These are phyloP conservation scores for human DNA, from an alignment of 2,113 vertebrate genomes.

Conservation along the genomic window DNA sequence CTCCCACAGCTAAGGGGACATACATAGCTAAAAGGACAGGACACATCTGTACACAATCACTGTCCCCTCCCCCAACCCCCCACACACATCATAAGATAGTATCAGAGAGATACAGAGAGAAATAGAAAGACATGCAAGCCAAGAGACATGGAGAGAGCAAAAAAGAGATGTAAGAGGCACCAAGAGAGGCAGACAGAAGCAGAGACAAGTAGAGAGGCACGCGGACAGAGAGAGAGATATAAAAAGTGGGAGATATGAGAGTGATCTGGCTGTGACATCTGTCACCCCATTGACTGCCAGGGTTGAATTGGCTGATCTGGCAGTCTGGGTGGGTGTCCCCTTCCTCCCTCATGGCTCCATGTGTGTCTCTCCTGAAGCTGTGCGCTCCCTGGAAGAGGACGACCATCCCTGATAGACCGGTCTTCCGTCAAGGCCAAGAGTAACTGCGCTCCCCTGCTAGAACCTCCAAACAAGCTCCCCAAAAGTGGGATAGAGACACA, in stretches of 20 bases:
- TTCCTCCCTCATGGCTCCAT: too few species aligned
- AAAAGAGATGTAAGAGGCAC: background rate
- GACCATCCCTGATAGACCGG: too few species aligned
- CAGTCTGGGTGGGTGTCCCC: too few species aligned
- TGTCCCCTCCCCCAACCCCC: background rate
- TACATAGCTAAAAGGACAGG: background rate
- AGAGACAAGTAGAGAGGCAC: background rate
- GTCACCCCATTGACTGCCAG: too few species aligned
- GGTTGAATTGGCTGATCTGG: too few species aligned
- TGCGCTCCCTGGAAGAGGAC: too few species aligned
- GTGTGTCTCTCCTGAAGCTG: too few species aligned
- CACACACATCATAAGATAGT: background rate
- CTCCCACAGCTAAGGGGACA: background rate
- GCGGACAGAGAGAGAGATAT: background rate
- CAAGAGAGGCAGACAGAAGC: background rate
- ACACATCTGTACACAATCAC: background rate
- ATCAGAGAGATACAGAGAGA: background rate
- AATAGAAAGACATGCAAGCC: background rate
- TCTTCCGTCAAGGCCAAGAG: too few species aligned
- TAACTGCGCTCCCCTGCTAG: too few species aligned
- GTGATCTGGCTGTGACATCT: too few species aligned
- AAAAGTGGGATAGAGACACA: background rate
- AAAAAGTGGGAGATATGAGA: background rate
- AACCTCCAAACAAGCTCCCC: too few species aligned
- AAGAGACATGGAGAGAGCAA: background rate